A percentile compares a stretch with the other conserved stretches of the same genome.
These are phyloP conservation scores for Salvelinus namaycush DNA, from an alignment of 2,113 vertebrate genomes.

Conservation along the genomic window DNA sequence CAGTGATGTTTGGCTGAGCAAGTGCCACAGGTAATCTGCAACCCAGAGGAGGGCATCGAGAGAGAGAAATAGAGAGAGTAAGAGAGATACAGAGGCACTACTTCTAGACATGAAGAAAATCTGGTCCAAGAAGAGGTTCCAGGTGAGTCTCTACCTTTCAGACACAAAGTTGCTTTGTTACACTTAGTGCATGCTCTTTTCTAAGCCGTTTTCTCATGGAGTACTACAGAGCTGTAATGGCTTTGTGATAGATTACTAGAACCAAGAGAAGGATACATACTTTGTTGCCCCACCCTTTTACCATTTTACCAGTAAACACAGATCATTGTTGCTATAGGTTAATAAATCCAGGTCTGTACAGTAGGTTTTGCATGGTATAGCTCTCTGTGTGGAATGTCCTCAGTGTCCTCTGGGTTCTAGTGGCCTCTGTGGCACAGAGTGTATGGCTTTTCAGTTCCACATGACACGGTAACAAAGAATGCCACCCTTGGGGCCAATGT, in stretches of 20 bases:
- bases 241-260: background rate
- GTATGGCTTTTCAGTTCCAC: slow-evolving; percentile 12
- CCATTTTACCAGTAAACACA: background rate
- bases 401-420: background rate
- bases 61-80: background rate
- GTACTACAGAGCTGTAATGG: background rate
- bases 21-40: slow-evolving; percentile 62
- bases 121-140: slow-evolving; percentile 97
- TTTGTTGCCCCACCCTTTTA: background rate
- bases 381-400: background rate
- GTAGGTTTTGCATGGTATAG: too few relatives aligned
- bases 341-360: background rate
- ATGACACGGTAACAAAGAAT: slow-evolving; percentile 20
- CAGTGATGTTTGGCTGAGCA: slow-evolving; percentile 50
- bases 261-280: background rate
- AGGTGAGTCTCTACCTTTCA: slow-evolving; percentile 78
- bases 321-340: background rate
- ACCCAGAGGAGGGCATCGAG: background rate
- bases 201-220: background rate
- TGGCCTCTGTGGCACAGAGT: background rate
- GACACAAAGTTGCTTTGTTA: background rate
- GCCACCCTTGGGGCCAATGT: background rate
- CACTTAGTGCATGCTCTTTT: background rate
- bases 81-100: background rate
- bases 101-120: slow-evolving; percentile 91